Evolutionary conservation across 2,888 invertebrate genomes (phyloP), one percentile per base, ranked within the genome.

Genomic region (Microctonus brassicae): DNA sequence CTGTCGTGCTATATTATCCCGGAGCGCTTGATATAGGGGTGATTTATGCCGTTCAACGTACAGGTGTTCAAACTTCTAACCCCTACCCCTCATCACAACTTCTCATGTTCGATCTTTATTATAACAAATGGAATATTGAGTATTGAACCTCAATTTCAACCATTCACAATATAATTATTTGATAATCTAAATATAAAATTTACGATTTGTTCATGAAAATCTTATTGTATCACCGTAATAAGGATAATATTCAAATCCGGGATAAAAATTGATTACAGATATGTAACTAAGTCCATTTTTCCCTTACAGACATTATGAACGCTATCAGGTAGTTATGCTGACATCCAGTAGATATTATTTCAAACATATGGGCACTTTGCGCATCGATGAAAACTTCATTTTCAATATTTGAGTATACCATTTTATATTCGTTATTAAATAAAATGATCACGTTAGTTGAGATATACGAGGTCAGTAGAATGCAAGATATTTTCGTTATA

Each of bases 31-130:
- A 72, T 60, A 72, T 75, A 66, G 79, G 81, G 80, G 73, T 82
- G 78, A 29, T 5, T 73, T 79, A 73, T 70, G 74, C 66, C 75
- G 29, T 60, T 52, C 72, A 72, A 78, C 76, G 78, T 80, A 83
- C 85, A 85, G 85, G 83, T 85, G 84, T 83, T 83, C 74, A 74
- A 74, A n/a, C n/a, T 83, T 83, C 74, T 72, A 52, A n/a, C 78
- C 80, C 78, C 81, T 76, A 77, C 74, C 77, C 75, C 74, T n/a
- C 70, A 47, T 11, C 52, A 29, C 22, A 29, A 42, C 53, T n/a
- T 34, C 47, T 53, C 34, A 36, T 29, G 20, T 9, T 57, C 9
- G 5, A 57, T 39, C 29, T 66, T 39, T 4, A 22, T 34, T 33
- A 53, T 52, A 34, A 33, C 64, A 29, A 29, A 47, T 33, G 53